phyloP scores from a whole-genome alignment of 2,113 vertebrate genomes.

The Catharus bicknelli region DNA sequence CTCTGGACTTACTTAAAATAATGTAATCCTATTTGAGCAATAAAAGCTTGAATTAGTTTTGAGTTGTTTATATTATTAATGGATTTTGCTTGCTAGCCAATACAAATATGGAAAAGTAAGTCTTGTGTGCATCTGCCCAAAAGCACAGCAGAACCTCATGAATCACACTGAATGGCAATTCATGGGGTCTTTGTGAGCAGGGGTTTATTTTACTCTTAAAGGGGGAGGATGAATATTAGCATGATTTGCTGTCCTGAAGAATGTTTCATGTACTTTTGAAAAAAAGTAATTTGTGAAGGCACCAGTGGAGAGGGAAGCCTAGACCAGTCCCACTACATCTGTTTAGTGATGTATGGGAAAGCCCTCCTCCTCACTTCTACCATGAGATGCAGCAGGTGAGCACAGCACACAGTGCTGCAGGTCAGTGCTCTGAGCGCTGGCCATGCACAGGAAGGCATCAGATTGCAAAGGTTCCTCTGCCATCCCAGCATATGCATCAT shows the following conservation, averaged over 20 bases:
- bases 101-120: background rate
- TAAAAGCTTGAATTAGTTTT: background rate
- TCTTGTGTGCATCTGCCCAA: background rate
- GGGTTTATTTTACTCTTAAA: background rate
- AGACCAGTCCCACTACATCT: background rate
- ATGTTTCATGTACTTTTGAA: background rate
- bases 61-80: background rate
- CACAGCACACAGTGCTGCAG: background rate
- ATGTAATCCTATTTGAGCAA: background rate
- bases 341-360: background rate
- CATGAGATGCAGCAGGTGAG: background rate
- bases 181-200: background rate
- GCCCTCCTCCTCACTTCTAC: accelerated
- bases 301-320: background rate
- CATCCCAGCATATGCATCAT: accelerated
- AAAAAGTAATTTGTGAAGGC: background rate
- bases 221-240: background rate
- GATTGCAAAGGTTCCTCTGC: background rate
- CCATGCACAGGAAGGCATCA: accelerated
- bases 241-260: background rate
- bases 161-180: background rate
- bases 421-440: background rate
- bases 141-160: background rate
- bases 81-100: background rate
- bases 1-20: background rate